These are phyloP conservation scores for Spodoptera frugiperda DNA, from an alignment of 1,140 invertebrate species.

Conservation along the genomic window DNA sequence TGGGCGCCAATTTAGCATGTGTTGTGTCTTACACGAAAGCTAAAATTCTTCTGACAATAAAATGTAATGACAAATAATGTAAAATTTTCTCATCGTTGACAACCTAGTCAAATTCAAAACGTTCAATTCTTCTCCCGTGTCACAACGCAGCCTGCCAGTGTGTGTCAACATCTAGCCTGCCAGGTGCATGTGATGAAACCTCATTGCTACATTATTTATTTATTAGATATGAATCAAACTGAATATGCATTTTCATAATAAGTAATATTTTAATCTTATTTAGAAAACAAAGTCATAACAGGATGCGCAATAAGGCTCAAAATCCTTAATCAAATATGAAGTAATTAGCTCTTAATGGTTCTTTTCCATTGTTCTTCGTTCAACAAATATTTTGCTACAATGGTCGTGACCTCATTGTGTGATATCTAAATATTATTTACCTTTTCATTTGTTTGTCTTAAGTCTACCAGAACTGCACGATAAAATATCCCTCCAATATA, in stretches of 20 bases:
- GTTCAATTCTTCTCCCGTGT: too few relatives aligned
- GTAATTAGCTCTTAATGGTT: slow-evolving; percentile 15
- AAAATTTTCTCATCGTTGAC: too few relatives aligned
- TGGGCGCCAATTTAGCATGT: too few relatives aligned
- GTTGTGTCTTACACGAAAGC: too few relatives aligned
- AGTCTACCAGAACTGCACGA: not conserved
- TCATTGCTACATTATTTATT: too few relatives aligned
- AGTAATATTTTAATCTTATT: not conserved
- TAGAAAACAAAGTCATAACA: slow-evolving; percentile 25
- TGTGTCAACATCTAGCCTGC: too few relatives aligned
- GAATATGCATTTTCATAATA: not conserved
- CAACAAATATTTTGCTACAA: slow-evolving; percentile 45
- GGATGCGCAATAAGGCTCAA: slow-evolving; percentile 14
- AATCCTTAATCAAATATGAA: slow-evolving; percentile 13
- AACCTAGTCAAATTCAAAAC: too few relatives aligned
- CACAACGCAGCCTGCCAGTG: too few relatives aligned
- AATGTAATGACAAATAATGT: too few relatives aligned
- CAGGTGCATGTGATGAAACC: too few relatives aligned
- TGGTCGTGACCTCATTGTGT: slow-evolving; percentile 51
- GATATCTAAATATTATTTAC: slow-evolving; percentile 49
- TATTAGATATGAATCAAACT: not conserved
- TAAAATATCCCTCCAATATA: too few relatives aligned
- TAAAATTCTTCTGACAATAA: too few relatives aligned
- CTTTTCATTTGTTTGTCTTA: slow-evolving; percentile 20
- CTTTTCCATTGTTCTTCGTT: slow-evolving; percentile 44